Base-by-base conservation (phyloP, 2,888 invertebrate genomes). In the Agapostemon virescens region DNA sequence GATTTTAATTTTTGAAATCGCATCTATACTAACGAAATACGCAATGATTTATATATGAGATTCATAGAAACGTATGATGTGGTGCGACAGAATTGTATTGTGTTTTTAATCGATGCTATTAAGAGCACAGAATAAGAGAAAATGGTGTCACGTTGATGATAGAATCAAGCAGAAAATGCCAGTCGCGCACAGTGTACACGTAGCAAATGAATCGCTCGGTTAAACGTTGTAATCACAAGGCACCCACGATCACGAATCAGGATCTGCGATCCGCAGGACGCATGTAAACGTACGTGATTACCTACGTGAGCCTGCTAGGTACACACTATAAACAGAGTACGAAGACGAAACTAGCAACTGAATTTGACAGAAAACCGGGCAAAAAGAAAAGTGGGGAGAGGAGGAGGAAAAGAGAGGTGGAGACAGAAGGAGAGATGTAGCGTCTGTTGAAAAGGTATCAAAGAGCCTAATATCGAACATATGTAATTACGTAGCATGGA, bases 151-250 rank as follows among this genome's bases (percentile, higher is more conserved):
- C 66, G 67, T 52, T 1, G 69, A 71, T 36, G 66, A 30, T 49
- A 40, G 30, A 55, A 38, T 36, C 30, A 71, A 49, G 55, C 77
- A 66, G 77, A 81, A 80, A 77, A 77, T 58, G 52, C 67, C 63
- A 23, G 70, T 23, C 52, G 77, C 61, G 70, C 63, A 66, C 63
- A 58, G 74, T 84, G 84, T 69, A 76, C 86, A 84, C 86, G 86
- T 87, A 87, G 80, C 85, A 81, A 86, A 86, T 83, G 88, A 88
- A 86, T 88, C 85, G 87, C 87, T 86, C 86, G 85, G 85, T 85
- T 88, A 87, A 90, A 85, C 85, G 86, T 83, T 76, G 85, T 90
- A 89, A 90, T 90, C 88, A 88, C 87, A 85, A 88, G 86, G 79
- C 81, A 81, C 78, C 80, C 69, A 77, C 69, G 71, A 77, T 78